A percentile compares a stretch with the other conserved stretches of the same genome.
Evolutionary conservation across 2,888 invertebrate species (phyloP).

Genomic region (Dynastes grantii): DNA sequence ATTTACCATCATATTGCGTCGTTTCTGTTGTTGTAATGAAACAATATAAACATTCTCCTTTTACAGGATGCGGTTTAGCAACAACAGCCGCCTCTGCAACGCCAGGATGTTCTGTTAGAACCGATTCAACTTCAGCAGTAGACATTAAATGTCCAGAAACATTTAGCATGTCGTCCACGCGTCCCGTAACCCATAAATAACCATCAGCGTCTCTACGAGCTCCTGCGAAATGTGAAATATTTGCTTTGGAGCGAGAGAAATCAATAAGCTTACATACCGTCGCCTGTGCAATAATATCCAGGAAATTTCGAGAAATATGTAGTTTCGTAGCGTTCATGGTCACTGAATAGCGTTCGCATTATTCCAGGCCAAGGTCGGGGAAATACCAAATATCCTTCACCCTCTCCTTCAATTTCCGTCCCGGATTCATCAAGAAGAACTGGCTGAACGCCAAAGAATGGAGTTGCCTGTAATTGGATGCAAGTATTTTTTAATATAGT

Average conservation of each 20-base stretch:
- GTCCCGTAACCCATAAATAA: conserved; percentile 96
- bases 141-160: conserved; percentile 98
- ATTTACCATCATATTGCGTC: conserved; percentile 78
- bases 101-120: conserved; percentile 82
- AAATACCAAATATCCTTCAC: conserved; percentile 97
- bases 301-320: conserved; percentile 97
- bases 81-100: conserved; percentile 98
- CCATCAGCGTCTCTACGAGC: conserved; percentile 94
- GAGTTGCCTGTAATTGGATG: conserved; percentile 81
- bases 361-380: conserved; percentile 98
- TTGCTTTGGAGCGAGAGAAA: conserved; percentile 18
- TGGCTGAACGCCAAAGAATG: conserved; percentile 97
- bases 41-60: conserved; percentile 98
- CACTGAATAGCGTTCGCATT: conserved; percentile 94
- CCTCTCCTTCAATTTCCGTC: conserved; percentile 86
- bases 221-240: conserved; percentile 73
- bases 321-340: conserved; percentile 91
- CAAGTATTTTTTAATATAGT: not conserved
- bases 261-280: conserved; percentile 78
- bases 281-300: conserved; percentile 98
- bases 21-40: conserved; percentile 94
- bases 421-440: conserved; percentile 91
- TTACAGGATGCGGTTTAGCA: conserved; percentile 93
- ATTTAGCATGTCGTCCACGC: conserved; percentile 99
- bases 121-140: conserved; percentile 94